A percentile compares a stretch with the other conserved stretches of the same genome.
These are phyloP conservation scores for Antennarius striatus DNA, from an alignment of 2,113 vertebrate genomes.

Conservation along the genomic window DNA sequence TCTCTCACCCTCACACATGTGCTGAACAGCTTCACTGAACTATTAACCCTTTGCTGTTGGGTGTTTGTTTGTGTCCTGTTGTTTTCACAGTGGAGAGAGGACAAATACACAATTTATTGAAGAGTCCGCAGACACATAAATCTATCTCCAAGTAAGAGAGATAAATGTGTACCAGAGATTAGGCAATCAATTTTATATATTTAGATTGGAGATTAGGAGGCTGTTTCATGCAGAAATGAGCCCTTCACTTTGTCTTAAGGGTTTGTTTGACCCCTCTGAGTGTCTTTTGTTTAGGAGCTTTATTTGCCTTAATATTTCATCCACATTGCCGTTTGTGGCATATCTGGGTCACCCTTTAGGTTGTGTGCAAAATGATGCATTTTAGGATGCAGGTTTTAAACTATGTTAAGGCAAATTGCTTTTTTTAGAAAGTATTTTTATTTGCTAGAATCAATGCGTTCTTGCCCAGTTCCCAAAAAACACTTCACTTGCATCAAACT, in stretches of 20 bases:
- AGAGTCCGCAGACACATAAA: neutral
- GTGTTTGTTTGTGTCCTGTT: neutral
- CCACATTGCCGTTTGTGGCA: too few species aligned
- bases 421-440: too few species aligned
- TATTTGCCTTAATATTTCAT: neutral
- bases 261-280: neutral
- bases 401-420: neutral
- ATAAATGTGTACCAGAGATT: too few species aligned
- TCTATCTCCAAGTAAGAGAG: neutral
- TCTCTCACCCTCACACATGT: neutral
- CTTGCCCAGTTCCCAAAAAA: too few species aligned
- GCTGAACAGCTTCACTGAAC: neutral
- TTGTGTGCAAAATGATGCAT: neutral
- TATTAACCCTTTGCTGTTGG: neutral
- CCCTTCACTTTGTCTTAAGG: slow-evolving; percentile 5
- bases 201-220: slow-evolving; percentile 32
- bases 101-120: neutral
- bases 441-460: too few species aligned
- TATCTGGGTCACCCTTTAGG: neutral
- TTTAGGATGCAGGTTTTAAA: neutral
- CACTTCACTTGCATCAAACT: neutral
- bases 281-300: neutral
- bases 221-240: slow-evolving; percentile 1
- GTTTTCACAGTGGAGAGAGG: neutral
- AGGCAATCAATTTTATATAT: slow-evolving; percentile 36